Base-by-base conservation (phyloP, 2,888 invertebrate genomes). In the Leptinotarsa peninsularis region DNA sequence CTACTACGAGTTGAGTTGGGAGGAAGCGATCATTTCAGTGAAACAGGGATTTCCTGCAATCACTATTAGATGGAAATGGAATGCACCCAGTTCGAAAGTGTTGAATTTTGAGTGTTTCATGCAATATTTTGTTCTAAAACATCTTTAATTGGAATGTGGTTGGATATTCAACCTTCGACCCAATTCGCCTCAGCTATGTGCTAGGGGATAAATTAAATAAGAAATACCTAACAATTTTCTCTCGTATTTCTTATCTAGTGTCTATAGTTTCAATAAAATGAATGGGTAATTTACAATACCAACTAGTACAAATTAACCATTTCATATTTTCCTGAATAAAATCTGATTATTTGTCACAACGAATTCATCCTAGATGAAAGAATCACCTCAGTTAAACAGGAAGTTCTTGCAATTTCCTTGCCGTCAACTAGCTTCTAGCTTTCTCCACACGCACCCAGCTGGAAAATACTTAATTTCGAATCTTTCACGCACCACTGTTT, bases 81-180 rank as follows among this genome's bases (percentile, higher is more conserved):
- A 58, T 15, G 58, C 15, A 58, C 27, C 4, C 14, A 17, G 2
- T 23, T 58, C 21, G 4, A 27, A 58, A 58, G 2, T 21, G 5
- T 18, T 54, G 18, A 13, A 18, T 54, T 23, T 2, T 14, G 5
- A 58, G 23, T 5, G 18, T n/a, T 58, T 58, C 58, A 71, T 73
- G 70, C 49, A 67, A 70, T n/a, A n/a, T 33, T n/a, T 49, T 74
- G 13, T 73, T 66, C 74, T 66, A 50, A 63, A 73, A 74, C n/a
- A 27, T 58, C 69, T 77, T 78, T 77, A 80, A 78, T 3, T 43
- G 10, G 43, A 43, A 43, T 43, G 10, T 43, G 43, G 43, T 10
- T 43, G 43, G 43, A 10, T 43, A 43, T 43, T 43, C 43, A 13
- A 43, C 2, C 43, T 43, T 43, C 10, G 10, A 43, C 43, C 10